phyloP scores from a whole-genome alignment of 2,113 vertebrate genomes.

The Prionailurus viverrinus region DNA sequence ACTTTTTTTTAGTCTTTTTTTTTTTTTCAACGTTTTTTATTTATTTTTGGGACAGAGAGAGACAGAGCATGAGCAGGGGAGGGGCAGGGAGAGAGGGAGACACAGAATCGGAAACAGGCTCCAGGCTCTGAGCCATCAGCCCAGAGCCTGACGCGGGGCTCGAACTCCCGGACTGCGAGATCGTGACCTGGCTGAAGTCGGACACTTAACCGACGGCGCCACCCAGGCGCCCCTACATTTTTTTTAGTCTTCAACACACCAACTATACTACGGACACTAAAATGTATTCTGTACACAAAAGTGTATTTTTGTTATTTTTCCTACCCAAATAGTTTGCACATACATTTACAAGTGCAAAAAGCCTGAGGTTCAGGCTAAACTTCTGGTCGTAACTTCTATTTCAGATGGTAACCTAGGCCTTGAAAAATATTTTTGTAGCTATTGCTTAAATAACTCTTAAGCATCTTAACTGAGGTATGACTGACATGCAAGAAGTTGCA shows the following conservation, averaged over 20 bases:
- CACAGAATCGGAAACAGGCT: too few species aligned
- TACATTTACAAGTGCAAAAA: background rate
- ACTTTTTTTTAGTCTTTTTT: background rate
- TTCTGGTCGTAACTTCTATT: background rate
- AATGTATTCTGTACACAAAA: too few species aligned
- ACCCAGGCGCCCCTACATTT: background rate
- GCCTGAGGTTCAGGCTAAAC: background rate
- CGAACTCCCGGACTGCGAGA: too few species aligned
- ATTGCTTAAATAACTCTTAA: background rate
- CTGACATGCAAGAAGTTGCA: background rate
- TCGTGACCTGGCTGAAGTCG: too few species aligned
- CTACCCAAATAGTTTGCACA: background rate
- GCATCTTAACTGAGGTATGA: background rate
- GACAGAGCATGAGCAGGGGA: too few species aligned
- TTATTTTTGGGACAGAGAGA: too few species aligned
- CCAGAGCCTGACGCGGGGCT: too few species aligned
- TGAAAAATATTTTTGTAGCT: background rate
- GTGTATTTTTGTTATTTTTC: background rate
- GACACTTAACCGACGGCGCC: too few species aligned
- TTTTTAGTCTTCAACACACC: background rate
- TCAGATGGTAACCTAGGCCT: background rate
- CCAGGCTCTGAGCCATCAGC: too few species aligned
- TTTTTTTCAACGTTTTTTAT: too few species aligned
- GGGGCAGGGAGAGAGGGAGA: too few species aligned
- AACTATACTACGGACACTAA: too few species aligned